Evolutionary conservation across 2,113 vertebrate genomes (phyloP), one percentile per base, ranked within the genome.

Genomic region (Dicrurus megarhynchus): DNA sequence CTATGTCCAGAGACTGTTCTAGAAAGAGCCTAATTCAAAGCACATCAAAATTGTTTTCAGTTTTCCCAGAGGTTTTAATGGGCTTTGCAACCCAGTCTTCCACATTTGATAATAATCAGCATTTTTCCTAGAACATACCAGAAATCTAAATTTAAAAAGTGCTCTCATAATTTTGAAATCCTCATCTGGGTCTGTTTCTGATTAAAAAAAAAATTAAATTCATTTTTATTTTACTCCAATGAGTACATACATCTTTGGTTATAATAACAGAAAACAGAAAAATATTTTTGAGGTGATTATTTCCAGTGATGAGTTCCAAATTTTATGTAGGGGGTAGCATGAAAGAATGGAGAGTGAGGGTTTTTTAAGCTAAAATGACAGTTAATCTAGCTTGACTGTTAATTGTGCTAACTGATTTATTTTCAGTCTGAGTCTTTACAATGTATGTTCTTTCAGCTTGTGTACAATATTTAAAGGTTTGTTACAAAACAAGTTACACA

Each of bases 91-190:
- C 49, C 49, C n/a, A 68, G 56, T 76, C 41, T 89, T 78, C 74
- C 76, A 95, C 95, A 96, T 96, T 95, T 94, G 93, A 90, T 65
- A 93, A 68, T 56, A 93, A 90, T 96, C 86, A 96, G 27, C 68
- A 69, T 84, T 92, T 92, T 89, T 65, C 76, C 83, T 93, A 87
- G 80, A 93, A 92, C 83, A 81, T 68, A 80, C 52, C 68, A 95
- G 73, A 94, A 92, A 96, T 71, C 53, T 61, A 92, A 92, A 91
- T 65, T 5, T 80, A 89, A 87, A 53, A 86, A 81, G 13, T 55
- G 56, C 42, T 95, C 90, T 84, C 56, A 65, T 86, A 86, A 96
- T 95, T 96, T 63, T 80, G 42, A 96, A 95, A 87, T 94, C 41
- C 61, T 94, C 71, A 78, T 78, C 52, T 92, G 68, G 41, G 49